Evolutionary conservation across 2,113 vertebrate species (phyloP).

Genomic region (Hypanus sabinus): DNA sequence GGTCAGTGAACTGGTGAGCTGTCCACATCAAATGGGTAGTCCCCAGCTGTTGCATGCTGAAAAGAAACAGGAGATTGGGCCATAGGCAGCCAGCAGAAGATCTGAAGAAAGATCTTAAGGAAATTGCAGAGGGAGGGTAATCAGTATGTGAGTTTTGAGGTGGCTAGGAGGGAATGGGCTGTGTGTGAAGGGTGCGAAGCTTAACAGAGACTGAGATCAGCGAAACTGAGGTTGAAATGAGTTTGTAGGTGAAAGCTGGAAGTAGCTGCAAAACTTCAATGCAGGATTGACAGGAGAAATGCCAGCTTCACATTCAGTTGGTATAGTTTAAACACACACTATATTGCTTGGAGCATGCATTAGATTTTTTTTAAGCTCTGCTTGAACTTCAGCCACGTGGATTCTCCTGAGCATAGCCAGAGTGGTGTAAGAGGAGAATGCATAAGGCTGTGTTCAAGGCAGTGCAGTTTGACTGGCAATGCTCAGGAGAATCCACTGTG

Average conservation of each 20-base stretch:
- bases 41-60: not conserved
- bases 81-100: not conserved
- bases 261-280: not conserved
- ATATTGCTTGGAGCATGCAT: not conserved
- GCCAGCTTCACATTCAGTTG: not conserved
- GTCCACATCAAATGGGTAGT: not conserved
- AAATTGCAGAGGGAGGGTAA: not conserved
- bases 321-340: not conserved
- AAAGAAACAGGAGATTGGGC: not conserved
- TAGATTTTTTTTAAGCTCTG: not conserved
- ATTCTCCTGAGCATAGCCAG: not conserved
- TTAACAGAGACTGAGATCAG: not conserved
- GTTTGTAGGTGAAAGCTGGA: not conserved
- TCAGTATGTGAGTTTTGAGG: not conserved
- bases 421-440: no score
- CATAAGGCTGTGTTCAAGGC: not conserved
- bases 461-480: not conserved
- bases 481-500: no score
- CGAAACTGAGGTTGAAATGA: not conserved
- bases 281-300: not conserved
- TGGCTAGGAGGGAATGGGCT: not conserved
- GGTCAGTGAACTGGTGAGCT: not conserved
- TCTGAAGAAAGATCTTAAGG: not conserved
- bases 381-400: not conserved
- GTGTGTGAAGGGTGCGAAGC: not conserved